phyloP scores from a whole-genome alignment of 92 coral and sea anemone genomes.

The Porites cylindrica region DNA sequence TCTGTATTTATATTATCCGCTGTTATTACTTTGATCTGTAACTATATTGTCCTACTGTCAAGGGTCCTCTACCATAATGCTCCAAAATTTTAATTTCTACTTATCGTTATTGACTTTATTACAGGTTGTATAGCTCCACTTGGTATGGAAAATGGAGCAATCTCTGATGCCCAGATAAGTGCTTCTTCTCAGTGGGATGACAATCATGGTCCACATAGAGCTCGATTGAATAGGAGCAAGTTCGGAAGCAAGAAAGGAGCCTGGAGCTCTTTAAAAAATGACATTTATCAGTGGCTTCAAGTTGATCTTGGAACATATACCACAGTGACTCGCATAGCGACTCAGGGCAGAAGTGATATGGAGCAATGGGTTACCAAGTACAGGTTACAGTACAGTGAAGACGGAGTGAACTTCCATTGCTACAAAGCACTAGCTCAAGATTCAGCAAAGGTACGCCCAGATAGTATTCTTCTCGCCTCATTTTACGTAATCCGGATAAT shows the following conservation, averaged over 20 bases:
- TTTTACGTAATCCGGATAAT: no score
- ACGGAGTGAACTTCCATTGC: constrained; percentile 4
- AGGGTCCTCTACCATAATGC: not conserved
- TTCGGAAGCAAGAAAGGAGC: not conserved
- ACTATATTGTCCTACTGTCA: no score
- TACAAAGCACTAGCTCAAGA: not conserved
- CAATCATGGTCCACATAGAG: not conserved
- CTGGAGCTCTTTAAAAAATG: not conserved
- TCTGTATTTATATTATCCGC: no score
- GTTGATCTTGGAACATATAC: not conserved
- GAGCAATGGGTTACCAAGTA: not conserved
- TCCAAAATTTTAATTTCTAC: not conserved
- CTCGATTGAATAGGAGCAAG: not conserved
- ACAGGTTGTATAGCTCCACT: constrained; percentile 12
- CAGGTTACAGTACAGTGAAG: constrained; percentile 21
- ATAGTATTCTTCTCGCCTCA: no score
- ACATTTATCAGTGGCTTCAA: constrained; percentile 17
- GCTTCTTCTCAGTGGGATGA: constrained; percentile 7
- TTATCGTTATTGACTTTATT: no score
- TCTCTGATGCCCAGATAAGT: not conserved
- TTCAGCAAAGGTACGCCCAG: not conserved
- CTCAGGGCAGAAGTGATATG: not conserved
- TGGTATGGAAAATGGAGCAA: constrained; percentile 30
- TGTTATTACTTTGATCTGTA: no score
- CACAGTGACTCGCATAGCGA: not conserved